phyloP scores from a whole-genome alignment of 2,888 invertebrate genomes.

The Bruchidius siliquastri region DNA sequence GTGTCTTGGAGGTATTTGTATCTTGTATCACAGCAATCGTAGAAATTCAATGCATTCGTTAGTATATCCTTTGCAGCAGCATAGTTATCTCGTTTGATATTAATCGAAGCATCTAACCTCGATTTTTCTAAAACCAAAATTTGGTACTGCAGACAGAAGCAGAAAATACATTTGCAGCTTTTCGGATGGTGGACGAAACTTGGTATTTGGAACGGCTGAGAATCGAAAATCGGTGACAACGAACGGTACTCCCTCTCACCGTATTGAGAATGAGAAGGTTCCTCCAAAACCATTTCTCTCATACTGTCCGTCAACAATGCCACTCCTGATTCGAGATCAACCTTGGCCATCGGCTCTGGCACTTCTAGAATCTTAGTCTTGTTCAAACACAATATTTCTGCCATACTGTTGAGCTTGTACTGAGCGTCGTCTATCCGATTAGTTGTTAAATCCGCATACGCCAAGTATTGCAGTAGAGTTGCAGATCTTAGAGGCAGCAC shows the following conservation, averaged over 20 bases:
- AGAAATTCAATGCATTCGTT: constrained; percentile 22
- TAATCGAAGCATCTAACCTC: constrained; percentile 28
- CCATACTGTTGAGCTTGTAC: constrained; percentile 33
- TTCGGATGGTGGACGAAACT: constrained; percentile 24
- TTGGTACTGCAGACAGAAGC: constrained; percentile 32
- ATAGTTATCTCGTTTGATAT: constrained; percentile 20
- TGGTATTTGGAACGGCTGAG: constrained; percentile 26
- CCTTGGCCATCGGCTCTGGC: neutral
- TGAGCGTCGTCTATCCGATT: constrained; percentile 33
- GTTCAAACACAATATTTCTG: constrained; percentile 30
- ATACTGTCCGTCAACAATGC: constrained; percentile 11
- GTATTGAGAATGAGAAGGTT: too few relatives aligned
- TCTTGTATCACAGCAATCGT: constrained; percentile 19
- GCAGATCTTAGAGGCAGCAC: constrained; percentile 34
- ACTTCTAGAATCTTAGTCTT: constrained; percentile 7
- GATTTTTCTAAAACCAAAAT: constrained; percentile 25
- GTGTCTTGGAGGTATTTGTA: constrained; percentile 9
- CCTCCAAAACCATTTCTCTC: constrained; percentile 19
- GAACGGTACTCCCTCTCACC: constrained; percentile 19
- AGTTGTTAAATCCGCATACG: constrained; percentile 34
- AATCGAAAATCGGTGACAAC: constrained; percentile 26
- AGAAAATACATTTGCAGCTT: constrained; percentile 32
- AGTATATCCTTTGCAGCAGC: constrained; percentile 22
- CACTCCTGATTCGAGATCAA: constrained; percentile 10
- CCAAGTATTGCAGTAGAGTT: constrained; percentile 30